A percentile compares a stretch with the other conserved stretches of the same genome.
Conservation (phyloP, 2,113 vertebrate species). For the Acanthisitta chloris region DNA sequence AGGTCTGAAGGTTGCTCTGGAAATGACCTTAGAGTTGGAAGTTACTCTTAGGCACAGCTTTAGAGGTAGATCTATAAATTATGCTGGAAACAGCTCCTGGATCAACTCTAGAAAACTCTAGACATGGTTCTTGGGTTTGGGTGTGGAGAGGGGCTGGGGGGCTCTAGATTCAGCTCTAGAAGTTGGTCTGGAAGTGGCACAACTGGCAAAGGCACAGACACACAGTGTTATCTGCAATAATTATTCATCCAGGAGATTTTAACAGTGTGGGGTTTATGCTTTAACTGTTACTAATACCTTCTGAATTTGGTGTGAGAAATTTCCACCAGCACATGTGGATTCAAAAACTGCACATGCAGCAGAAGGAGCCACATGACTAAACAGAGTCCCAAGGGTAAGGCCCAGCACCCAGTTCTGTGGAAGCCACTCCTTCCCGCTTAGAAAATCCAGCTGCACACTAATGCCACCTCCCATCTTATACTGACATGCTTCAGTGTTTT, state of each 20-base stretch:
- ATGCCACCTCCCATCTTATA: not conserved
- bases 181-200: not conserved
- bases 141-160: not conserved
- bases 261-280: not conserved
- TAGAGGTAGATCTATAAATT: not conserved
- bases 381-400: not conserved
- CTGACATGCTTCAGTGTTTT: accelerated
- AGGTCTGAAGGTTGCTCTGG: not conserved
- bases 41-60: not conserved
- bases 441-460: not conserved
- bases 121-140: not conserved
- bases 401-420: accelerated
- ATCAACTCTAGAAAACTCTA: not conserved
- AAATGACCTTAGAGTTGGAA: not conserved
- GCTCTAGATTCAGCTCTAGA: not conserved
- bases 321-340: not conserved
- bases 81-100: not conserved
- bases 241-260: not conserved
- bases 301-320: not conserved
- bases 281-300: not conserved
- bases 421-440: not conserved
- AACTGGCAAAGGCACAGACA: not conserved
- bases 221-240: not conserved
- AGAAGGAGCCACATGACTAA: not conserved
- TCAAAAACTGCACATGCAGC: not conserved